These are phyloP conservation scores for Falco punctatus DNA, from an alignment of 2,113 vertebrate genomes.

Conservation along the genomic window DNA sequence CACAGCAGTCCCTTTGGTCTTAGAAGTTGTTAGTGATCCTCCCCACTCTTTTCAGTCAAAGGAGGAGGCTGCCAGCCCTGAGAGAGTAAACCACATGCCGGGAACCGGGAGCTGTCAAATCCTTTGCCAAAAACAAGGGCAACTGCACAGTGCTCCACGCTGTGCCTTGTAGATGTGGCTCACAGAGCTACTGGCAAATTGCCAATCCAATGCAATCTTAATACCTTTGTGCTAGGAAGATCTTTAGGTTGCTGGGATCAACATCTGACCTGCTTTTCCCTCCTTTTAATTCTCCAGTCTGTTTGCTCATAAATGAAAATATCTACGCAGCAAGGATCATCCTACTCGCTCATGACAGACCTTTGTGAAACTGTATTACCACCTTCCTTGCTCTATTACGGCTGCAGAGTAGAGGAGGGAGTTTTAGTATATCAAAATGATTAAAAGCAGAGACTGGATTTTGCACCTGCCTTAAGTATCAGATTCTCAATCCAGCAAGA, in stretches of 20 bases:
- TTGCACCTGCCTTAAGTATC: not conserved
- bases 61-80: not conserved
- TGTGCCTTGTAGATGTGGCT: not conserved
- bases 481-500: not conserved
- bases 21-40: not conserved
- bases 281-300: not conserved
- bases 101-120: not conserved
- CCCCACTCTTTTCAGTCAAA: not conserved
- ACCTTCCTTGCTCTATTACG: not conserved
- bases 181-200: not conserved
- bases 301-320: not conserved
- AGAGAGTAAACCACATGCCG: not conserved
- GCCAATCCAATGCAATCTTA: not conserved
- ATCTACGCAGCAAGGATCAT: not conserved
- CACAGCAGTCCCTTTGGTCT: not conserved
- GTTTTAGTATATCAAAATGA: not conserved
- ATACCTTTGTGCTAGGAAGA: not conserved
- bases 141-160: not conserved
- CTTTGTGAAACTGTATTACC: not conserved
- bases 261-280: slow-evolving; percentile 1
- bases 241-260: not conserved
- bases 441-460: not conserved
- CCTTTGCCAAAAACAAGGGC: not conserved
- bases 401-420: not conserved
- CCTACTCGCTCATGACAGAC: not conserved